Evolutionary conservation across 2,888 invertebrate genomes (phyloP).

Genomic region (Operophtera brumata): DNA sequence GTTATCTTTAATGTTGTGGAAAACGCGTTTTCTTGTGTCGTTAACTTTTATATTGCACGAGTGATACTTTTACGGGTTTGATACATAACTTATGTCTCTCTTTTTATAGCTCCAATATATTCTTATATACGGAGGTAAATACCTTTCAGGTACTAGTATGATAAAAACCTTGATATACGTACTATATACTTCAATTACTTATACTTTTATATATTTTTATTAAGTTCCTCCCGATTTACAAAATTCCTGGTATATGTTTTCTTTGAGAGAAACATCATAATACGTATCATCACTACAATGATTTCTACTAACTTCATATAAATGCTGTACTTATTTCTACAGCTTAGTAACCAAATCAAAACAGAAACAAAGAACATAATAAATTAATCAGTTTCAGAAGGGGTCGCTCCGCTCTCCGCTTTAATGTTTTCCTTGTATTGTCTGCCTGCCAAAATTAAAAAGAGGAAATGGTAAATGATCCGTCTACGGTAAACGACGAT

Average conservation of each 20-base stretch:
- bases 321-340: background rate
- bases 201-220: too few species aligned
- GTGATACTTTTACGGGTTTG: slow-evolving; percentile 79
- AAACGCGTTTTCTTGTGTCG: slow-evolving; percentile 82
- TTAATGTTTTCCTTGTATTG: slow-evolving; percentile 77
- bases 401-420: slow-evolving; percentile 68
- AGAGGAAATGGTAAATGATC: slow-evolving; percentile 68
- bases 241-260: too few species aligned
- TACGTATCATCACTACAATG: background rate
- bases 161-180: too few species aligned
- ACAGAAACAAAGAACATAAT: slow-evolving; percentile 77
- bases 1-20: slow-evolving; percentile 82
- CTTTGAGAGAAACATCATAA: too few species aligned
- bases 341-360: slow-evolving; percentile 61
- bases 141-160: background rate
- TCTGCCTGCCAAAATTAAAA: slow-evolving; percentile 77
- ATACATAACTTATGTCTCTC: slow-evolving; percentile 71
- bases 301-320: slow-evolving; percentile 12
- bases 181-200: too few species aligned
- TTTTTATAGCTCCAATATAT: slow-evolving; percentile 32
- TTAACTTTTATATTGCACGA: slow-evolving; percentile 81
- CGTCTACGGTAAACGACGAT: slow-evolving; percentile 60
- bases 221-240: too few species aligned
- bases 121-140: background rate
- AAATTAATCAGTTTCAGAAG: slow-evolving; percentile 76